Conservation (phyloP, 1,140 invertebrate species). For the Zaprionus africanus region DNA sequence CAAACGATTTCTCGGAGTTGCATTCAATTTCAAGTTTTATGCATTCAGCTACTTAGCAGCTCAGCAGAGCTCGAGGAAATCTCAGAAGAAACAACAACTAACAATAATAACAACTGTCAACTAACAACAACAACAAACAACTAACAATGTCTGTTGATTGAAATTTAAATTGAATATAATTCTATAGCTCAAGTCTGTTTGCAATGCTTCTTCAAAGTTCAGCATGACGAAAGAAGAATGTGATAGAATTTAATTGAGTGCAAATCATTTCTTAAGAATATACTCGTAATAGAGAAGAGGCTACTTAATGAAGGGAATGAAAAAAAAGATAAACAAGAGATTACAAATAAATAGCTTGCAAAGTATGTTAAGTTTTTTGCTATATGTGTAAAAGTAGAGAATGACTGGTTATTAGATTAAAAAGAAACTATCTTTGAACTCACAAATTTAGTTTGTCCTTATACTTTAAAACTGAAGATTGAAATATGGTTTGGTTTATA, state of each 20-base stretch:
- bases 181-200: background rate
- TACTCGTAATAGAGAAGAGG: too few relatives aligned
- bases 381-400: too few relatives aligned
- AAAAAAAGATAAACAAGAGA: too few relatives aligned
- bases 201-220: background rate
- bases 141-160: slow-evolving; percentile 42
- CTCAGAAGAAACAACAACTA: slow-evolving; percentile 11
- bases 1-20: slow-evolving; percentile 13
- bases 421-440: too few relatives aligned
- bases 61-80: slow-evolving; percentile 18
- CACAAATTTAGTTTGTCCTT: too few relatives aligned
- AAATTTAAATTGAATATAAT: slow-evolving; percentile 43
- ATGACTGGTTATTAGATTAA: too few relatives aligned
- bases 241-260: background rate
- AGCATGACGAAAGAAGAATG: background rate
- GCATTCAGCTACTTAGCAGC: slow-evolving; percentile 49
- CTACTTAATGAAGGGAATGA: too few relatives aligned
- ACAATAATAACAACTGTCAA: slow-evolving; percentile 11
- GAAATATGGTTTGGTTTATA: too few relatives aligned
- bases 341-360: too few relatives aligned
- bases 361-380: too few relatives aligned
- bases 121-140: slow-evolving; percentile 19
- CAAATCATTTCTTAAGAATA: background rate
- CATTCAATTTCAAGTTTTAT: slow-evolving; percentile 44
- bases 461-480: too few relatives aligned